A percentile compares a stretch with the other conserved stretches of the same genome.
These are phyloP conservation scores for Aleadryas rufinucha DNA, from an alignment of 2,113 vertebrate genomes.

Conservation along the genomic window DNA sequence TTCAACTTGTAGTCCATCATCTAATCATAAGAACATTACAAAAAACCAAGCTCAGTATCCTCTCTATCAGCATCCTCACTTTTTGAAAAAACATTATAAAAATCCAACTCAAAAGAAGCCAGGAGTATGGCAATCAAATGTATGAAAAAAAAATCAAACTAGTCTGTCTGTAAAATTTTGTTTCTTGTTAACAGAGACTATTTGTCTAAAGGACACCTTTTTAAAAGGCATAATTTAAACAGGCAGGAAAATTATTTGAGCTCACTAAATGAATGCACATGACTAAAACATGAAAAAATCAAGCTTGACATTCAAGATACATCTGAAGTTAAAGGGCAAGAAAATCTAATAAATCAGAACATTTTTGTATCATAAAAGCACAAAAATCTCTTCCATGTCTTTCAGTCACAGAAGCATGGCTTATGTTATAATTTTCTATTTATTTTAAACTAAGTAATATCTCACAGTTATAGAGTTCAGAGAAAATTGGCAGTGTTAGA, in stretches of 20 bases:
- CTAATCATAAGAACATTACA: not conserved
- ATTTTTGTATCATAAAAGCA: slow-evolving; percentile 19
- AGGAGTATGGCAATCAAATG: not conserved
- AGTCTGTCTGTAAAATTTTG: not conserved
- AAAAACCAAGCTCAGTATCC: not conserved
- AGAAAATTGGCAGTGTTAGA: not conserved
- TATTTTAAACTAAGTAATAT: slow-evolving; percentile 28
- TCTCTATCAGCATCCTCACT: not conserved
- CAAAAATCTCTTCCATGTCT: not conserved
- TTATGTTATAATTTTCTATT: not conserved
- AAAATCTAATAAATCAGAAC: slow-evolving; percentile 37
- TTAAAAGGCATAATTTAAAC: slow-evolving; percentile 6
- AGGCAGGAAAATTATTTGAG: slow-evolving; percentile 26
- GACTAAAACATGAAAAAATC: slow-evolving; percentile 27
- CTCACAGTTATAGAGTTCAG: not conserved
- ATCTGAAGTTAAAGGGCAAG: slow-evolving; percentile 51
- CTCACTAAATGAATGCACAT: slow-evolving; percentile 36
- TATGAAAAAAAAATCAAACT: not conserved
- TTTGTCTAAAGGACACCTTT: slow-evolving; percentile 36
- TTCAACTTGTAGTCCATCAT: not conserved
- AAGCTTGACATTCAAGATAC: slow-evolving; percentile 44
- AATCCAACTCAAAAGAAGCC: not conserved
- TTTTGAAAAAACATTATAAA: not conserved
- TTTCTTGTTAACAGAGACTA: not conserved
- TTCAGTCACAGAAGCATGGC: not conserved